Base-by-base conservation (phyloP, 2,113 vertebrate species). In the Oncorhynchus clarkii region DNA sequence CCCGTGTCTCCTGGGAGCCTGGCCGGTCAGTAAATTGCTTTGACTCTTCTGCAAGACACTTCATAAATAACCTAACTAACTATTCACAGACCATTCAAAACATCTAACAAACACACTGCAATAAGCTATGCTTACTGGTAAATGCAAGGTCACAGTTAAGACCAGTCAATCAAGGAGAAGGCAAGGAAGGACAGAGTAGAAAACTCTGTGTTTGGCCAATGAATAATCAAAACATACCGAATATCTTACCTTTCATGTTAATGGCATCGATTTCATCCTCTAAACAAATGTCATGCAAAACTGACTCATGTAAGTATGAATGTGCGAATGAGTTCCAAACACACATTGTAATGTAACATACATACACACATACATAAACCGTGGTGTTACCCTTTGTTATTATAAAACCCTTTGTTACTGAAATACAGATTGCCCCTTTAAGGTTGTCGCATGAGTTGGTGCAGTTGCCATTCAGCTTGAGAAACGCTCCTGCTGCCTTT, bases 201-300 rank as follows among this genome's bases (percentile, higher is more conserved):
- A 13, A 68, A 68, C 6, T 34, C 31, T 68, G 11, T 27, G 11
- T 27, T 67, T 31, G 27, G 16, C 27, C 13, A 5, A 16, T 4
- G 67, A 18, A 20, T 34, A 34, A 34, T 20, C 20, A 9, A 20
- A 68, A 6, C 29, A 12, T 34, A 39, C 26, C 3, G 18, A n/a
- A 18, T 11, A 31, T 74, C 79, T 86, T 75, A 92, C 90, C 90
- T 0, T 82, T 86, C 2, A 84, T 82, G 88, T 92, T 89, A 3
- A 92, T 88, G 39, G 68, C 0, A 22, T 74, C 13, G 0, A 4
- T 2, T 13, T 78, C 66, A 0, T 82, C 75, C 0, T 80, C 89
- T 90, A 14, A 31, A 13, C 5, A 72, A 7, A 29, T n/a, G 45
- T 8, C 6, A 39, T 18, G n/a, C 31, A 49, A 22, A 26, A 48